phyloP scores from a whole-genome alignment of 2,113 vertebrate genomes.

The Bos javanicus region DNA sequence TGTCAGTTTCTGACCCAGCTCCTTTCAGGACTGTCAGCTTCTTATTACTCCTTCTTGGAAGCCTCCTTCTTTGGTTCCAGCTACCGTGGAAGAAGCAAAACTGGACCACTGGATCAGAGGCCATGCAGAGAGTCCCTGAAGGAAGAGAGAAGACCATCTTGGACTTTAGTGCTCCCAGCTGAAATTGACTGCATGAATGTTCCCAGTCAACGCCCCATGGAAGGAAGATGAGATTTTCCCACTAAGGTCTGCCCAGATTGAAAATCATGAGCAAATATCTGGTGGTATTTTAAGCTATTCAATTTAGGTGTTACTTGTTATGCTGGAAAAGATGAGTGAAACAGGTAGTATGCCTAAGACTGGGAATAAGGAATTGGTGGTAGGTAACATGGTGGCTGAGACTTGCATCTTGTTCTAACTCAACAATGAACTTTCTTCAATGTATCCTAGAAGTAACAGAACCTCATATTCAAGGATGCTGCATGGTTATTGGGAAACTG shows the following conservation, averaged over 20 bases:
- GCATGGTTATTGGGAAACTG: not conserved
- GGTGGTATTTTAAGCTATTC: not conserved
- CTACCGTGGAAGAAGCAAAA: not conserved
- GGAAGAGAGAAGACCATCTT: not conserved
- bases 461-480: not conserved
- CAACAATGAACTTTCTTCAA: not conserved
- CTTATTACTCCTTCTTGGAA: not conserved
- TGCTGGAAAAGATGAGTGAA: not conserved
- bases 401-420: not conserved
- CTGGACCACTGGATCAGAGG: not conserved
- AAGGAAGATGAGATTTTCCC: not conserved
- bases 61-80: not conserved
- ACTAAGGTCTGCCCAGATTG: not conserved
- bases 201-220: not conserved
- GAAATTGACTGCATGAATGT: not conserved
- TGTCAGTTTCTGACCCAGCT: not conserved
- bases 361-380: not conserved
- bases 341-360: not conserved
- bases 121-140: not conserved
- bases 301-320: not conserved
- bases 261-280: not conserved
- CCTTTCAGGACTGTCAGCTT: not conserved
- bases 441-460: not conserved
- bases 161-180: not conserved
- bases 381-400: not conserved